These are phyloP conservation scores for Galerucella nymphaeae DNA, from an alignment of 2,888 invertebrate genomes.

Conservation along the genomic window DNA sequence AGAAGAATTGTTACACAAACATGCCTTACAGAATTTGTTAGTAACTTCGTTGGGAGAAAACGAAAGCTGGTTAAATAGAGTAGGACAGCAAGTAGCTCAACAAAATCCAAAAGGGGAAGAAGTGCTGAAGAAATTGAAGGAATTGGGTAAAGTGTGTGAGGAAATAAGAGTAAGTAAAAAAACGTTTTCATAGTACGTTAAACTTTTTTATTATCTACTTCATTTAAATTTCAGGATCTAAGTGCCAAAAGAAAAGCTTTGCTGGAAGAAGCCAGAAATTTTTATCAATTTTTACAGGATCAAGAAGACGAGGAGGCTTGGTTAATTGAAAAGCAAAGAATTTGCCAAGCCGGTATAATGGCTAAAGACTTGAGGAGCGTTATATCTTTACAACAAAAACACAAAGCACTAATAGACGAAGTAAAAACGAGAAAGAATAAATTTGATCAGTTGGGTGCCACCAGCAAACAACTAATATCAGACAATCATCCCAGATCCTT, in stretches of 20 bases:
- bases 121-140: slow-evolving; percentile 77
- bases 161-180: slow-evolving; percentile 66
- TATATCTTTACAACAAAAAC: slow-evolving; percentile 89
- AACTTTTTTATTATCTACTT: background rate
- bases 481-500: slow-evolving; percentile 84
- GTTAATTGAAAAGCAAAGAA: slow-evolving; percentile 93
- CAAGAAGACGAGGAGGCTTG: slow-evolving; percentile 98
- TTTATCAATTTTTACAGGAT: slow-evolving; percentile 96
- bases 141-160: slow-evolving; percentile 82
- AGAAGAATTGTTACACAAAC: slow-evolving; percentile 94
- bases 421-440: slow-evolving; percentile 82
- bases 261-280: slow-evolving; percentile 91
- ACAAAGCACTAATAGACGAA: slow-evolving; percentile 90
- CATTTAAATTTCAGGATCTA: slow-evolving; percentile 68
- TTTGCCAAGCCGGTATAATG: slow-evolving; percentile 91
- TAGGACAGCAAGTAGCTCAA: slow-evolving; percentile 65
- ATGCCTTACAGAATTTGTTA: slow-evolving; percentile 91
- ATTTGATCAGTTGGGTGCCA: slow-evolving; percentile 77
- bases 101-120: slow-evolving; percentile 70
- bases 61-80: slow-evolving; percentile 79
- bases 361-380: slow-evolving; percentile 94
- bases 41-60: slow-evolving; percentile 89
- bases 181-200: slow-evolving; percentile 9
- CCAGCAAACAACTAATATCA: slow-evolving; percentile 72
- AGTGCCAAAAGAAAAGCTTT: slow-evolving; percentile 83